phyloP scores from a whole-genome alignment of 2,888 invertebrate species.

The Leucophenga montana region DNA sequence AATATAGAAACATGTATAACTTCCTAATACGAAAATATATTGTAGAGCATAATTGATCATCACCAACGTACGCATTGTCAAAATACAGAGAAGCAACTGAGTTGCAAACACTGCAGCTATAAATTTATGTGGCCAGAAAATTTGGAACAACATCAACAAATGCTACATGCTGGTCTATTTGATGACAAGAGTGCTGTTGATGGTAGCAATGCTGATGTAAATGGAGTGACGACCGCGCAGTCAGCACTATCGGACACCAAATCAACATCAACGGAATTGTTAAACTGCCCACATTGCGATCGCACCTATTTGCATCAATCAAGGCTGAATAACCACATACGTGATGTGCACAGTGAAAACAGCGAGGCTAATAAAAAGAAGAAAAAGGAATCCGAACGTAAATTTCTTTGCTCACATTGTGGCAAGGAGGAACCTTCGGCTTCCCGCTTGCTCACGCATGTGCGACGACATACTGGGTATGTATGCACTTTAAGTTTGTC shows the following conservation, averaged over 20 bases:
- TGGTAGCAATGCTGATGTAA: too few relatives aligned
- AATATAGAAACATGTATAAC: too few relatives aligned
- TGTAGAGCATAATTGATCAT: neutral
- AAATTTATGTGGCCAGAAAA: conserved; percentile 71
- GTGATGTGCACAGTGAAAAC: neutral
- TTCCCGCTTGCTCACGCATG: conserved; percentile 75
- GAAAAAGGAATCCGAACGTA: conserved; percentile 69
- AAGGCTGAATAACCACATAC: neutral
- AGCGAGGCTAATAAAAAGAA: conserved; percentile 3
- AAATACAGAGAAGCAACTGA: conserved; percentile 62
- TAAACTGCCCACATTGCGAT: neutral
- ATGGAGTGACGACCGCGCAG: too few relatives aligned
- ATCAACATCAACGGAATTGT: neutral
- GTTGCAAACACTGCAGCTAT: conserved; percentile 66
- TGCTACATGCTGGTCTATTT: conserved; percentile 45
- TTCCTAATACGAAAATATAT: too few relatives aligned
- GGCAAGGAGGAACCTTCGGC: conserved; percentile 77
- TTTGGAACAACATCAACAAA: conserved; percentile 58
- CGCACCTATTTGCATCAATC: neutral
- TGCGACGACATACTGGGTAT: neutral
- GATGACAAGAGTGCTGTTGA: too few relatives aligned
- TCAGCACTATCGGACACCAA: too few relatives aligned
- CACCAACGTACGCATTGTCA: conserved; percentile 61
- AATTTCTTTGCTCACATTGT: conserved; percentile 75
- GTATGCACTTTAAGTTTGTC: too few relatives aligned